A percentile compares a stretch with the other conserved stretches of the same genome.
These are phyloP conservation scores for Trichosurus vulpecula DNA, from an alignment of 2,797 vertebrate species.

Conservation along the genomic window DNA sequence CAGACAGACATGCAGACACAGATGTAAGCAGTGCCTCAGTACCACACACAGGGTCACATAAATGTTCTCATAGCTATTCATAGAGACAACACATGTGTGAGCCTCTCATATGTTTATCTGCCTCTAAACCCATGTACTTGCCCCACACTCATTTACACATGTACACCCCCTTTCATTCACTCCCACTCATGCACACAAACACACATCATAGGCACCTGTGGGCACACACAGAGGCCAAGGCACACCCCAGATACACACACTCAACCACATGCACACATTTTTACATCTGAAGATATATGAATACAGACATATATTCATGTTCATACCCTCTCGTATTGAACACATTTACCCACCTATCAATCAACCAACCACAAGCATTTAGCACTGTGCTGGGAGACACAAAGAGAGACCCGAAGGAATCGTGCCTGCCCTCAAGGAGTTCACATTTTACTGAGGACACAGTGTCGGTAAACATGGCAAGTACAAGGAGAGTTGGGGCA, in stretches of 20 bases:
- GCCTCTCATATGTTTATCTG: not conserved
- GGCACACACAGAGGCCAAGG: slow-evolving; percentile 52
- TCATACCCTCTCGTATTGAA: not conserved
- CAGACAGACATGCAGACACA: not conserved
- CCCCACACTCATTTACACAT: not conserved
- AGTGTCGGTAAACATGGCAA: not conserved
- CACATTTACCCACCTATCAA: not conserved
- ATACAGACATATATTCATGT: not conserved
- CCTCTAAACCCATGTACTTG: not conserved
- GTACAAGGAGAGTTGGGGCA: not conserved
- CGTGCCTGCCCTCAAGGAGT: not conserved
- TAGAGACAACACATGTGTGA: not conserved
- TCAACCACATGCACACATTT: slow-evolving; percentile 7
- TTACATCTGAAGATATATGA: not conserved
- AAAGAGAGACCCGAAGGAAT: not conserved
- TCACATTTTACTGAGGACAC: not conserved
- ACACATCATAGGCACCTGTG: not conserved
- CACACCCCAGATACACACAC: slow-evolving; percentile 41
- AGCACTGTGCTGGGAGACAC: not conserved
- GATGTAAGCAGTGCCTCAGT: not conserved
- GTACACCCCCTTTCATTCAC: not conserved
- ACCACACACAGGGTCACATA: not conserved
- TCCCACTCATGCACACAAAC: slow-evolving; percentile 33
- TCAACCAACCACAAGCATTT: not conserved
- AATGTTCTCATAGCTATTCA: not conserved